A percentile compares a stretch with the other conserved stretches of the same genome.
Conservation (phyloP, 1,140 invertebrate genomes). For the Holcopasites calliopsidis region DNA sequence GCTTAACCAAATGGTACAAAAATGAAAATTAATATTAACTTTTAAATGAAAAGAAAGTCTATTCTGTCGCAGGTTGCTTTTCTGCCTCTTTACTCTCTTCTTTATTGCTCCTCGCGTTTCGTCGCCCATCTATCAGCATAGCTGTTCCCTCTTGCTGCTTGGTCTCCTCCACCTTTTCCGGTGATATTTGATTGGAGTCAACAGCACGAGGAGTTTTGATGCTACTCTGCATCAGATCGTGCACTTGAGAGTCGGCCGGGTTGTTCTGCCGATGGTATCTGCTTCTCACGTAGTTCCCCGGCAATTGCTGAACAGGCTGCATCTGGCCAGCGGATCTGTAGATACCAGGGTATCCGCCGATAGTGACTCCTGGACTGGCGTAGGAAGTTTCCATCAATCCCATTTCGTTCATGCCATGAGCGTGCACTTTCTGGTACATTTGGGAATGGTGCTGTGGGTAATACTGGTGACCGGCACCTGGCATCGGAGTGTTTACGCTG, state of each 20-base stretch:
- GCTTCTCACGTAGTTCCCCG: background rate
- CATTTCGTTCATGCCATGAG: background rate
- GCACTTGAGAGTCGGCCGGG: too few relatives aligned
- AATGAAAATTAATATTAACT: constrained; percentile 21
- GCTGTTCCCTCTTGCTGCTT: background rate
- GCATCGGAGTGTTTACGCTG: background rate
- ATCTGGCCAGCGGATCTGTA: background rate
- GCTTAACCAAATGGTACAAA: background rate
- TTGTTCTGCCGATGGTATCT: background rate
- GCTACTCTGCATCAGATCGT: background rate
- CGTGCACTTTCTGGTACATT: background rate
- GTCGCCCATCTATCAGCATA: background rate
- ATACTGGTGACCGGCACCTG: background rate
- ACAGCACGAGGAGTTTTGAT: background rate
- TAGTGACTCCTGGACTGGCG: background rate
- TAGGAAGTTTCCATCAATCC: background rate
- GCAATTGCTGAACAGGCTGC: background rate
- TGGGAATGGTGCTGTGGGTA: background rate
- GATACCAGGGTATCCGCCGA: background rate
- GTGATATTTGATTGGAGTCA: background rate
- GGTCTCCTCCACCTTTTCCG: background rate
- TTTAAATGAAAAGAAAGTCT: too few relatives aligned
- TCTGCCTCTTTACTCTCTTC: background rate
- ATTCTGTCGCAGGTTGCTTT: background rate
- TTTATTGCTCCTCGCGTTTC: background rate